Base-by-base conservation (phyloP, 2,888 invertebrate genomes). In the Hecatera dysodea region DNA sequence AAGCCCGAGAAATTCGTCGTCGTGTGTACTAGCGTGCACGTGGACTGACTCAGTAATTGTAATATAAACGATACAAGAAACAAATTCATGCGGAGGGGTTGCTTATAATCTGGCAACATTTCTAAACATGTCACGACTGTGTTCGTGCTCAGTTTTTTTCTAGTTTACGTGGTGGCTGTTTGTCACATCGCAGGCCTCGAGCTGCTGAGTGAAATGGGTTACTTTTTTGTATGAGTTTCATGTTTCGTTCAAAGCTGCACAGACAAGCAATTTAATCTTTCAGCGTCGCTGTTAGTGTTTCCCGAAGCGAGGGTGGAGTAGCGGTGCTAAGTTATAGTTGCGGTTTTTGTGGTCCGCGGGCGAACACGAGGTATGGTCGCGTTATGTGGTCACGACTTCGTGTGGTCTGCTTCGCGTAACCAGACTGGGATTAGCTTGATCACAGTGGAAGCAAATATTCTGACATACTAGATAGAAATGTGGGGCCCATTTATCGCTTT, bases 51-150 rank as follows among this genome's bases (percentile, higher is more conserved):
- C 75, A 50, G 88, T 92, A 92, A 93, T 92, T 90, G 86, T 82
- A 84, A 89, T 90, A 89, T 90, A 88, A 92, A 90, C 83, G 88
- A 90, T 90, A 90, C 87, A 89, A 90, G 87, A 88, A 85, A 89
- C 87, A 90, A 90, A 91, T 91, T 90, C 87, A 90, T 88, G 86
- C 86, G 78, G 87, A 91, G 92, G 78, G 90, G 90, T 89, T 90
- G 88, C 85, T 80, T 85, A 87, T 91, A 91, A 93, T 92, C 90
- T 89, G 74, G 86, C 83, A 84, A 90, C 90, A 92, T 95, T 94
- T 90, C 91, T 88, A 94, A 91, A 88, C 93, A 82, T 87, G 92
- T 93, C 95, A 95, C 95, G 94, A 89, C 78, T 85, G 82, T 76
- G 82, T 85, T 87, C 88, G 87, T 84, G 85, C 77, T 82, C 71